A percentile compares a stretch with the other conserved stretches of the same genome.
These are phyloP conservation scores for Trididemnum clinides DNA, from an alignment of 23 tunicate species.

Conservation along the genomic window DNA sequence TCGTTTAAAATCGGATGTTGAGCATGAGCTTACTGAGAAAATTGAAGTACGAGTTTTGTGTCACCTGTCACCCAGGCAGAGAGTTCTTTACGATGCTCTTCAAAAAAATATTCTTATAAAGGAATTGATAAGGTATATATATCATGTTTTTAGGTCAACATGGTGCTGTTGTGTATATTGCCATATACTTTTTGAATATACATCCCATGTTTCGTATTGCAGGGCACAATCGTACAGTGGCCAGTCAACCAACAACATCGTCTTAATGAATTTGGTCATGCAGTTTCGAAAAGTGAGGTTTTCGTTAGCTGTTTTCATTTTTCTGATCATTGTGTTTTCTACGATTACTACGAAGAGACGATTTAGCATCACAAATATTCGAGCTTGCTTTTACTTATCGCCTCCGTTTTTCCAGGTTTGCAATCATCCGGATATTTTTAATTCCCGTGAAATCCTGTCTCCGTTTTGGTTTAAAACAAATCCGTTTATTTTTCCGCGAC, in stretches of 20 bases:
- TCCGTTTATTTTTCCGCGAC: slow-evolving; percentile 6
- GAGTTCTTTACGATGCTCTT: slow-evolving; percentile 51
- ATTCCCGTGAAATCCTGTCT: slow-evolving; percentile 22
- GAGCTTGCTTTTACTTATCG: too few relatives aligned
- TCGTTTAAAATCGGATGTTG: slow-evolving; percentile 75
- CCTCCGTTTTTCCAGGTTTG: slow-evolving; percentile 54
- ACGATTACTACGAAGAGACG: too few relatives aligned
- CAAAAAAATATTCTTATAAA: slow-evolving; percentile 58
- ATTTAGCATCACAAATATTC: too few relatives aligned
- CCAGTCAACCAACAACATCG: slow-evolving; percentile 40
- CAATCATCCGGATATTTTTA: slow-evolving; percentile 63
- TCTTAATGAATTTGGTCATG: slow-evolving; percentile 86
- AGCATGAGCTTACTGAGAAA: slow-evolving; percentile 81
- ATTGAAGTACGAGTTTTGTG: slow-evolving; percentile 73
- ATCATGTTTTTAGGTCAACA: background rate
- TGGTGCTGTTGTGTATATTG: background rate
- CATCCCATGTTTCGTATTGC: background rate
- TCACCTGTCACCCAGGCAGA: slow-evolving; percentile 70
- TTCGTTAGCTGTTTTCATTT: too few relatives aligned
- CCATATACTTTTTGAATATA: background rate
- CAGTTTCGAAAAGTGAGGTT: slow-evolving; percentile 77
- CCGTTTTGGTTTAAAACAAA: background rate
- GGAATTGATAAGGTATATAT: slow-evolving; percentile 40
- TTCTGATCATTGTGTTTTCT: too few relatives aligned
- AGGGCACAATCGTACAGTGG: slow-evolving; percentile 1